Conservation (phyloP, 2,888 invertebrate species). For the Rambutsinella grinnellia region DNA sequence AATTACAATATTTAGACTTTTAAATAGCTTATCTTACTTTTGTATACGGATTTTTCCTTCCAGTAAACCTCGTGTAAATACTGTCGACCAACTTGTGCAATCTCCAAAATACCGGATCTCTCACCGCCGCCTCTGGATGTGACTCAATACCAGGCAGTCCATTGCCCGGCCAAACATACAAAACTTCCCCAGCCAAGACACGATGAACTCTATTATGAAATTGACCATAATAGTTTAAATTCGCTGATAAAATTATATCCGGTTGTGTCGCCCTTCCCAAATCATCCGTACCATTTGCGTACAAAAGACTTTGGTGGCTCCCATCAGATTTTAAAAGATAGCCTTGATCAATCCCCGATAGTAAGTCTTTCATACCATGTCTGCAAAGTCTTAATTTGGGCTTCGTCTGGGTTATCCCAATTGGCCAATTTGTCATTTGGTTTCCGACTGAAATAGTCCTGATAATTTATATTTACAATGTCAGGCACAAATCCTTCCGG, state of each 20-base stretch:
- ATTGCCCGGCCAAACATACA: not conserved
- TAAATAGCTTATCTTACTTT: constrained; percentile 67
- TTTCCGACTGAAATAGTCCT: not conserved
- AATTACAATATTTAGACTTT: no score
- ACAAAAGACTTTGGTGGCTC: not conserved
- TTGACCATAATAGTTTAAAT: constrained; percentile 12
- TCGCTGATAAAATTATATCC: constrained; percentile 6
- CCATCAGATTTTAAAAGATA: constrained; percentile 1
- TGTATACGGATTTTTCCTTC: constrained; percentile 76
- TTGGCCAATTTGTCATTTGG: no score
- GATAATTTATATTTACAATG: constrained; percentile 25
- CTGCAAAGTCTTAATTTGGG: no score
- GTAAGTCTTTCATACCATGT: no score
- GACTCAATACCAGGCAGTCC: constrained; percentile 66
- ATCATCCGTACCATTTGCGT: constrained; percentile 4
- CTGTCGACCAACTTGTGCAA: constrained; percentile 77
- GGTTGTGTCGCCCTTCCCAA: constrained; percentile 13
- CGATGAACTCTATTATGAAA: constrained; percentile 32
- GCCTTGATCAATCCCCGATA: constrained; percentile 7
- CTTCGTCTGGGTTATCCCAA: no score
- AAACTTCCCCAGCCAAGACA: not conserved
- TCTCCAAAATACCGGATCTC: constrained; percentile 82
- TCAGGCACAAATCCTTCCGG: constrained; percentile 18
- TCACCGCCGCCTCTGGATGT: constrained; percentile 76
- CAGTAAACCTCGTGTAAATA: constrained; percentile 77